Base-by-base conservation (phyloP, 2,888 invertebrate genomes). In the Diaprepes abbreviatus region DNA sequence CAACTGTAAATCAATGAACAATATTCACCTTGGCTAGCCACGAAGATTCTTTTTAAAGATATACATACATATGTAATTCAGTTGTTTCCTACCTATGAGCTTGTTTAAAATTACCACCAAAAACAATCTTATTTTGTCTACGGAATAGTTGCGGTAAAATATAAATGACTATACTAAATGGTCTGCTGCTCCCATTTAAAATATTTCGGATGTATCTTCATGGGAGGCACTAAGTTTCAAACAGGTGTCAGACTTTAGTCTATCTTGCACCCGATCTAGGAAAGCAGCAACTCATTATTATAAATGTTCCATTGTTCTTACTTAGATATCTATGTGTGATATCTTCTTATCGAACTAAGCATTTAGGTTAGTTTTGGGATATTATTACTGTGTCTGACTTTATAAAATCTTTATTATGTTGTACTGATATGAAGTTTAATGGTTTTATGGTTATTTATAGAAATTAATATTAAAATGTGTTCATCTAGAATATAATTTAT, bases 241-340 rank as follows among this genome's bases (percentile, higher is more conserved):
- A 60, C 70, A 66, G 70, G 66, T 65, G 66, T 66, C 70, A 63
- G 70, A 60, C 60, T 31, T 45, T 55, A 58, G 45, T 60, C 33
- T 71, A 71, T 71, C 71, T 50, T 66, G 57, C 59, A 58, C 67
- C 52, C 48, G 35, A 67, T 67, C 71, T 71, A 66, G 58, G 35
- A 71, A 71, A 67, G 40, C 57, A 33, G 45, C 67, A 64, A 71
- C 66, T 58, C 71, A 71, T 71, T 71, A 62, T 66, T 66, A 66
- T 66, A 71, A 71, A 71, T 66, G 67, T 67, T 71, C 67, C 57
- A 71, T 71, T 71, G 71, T 71, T 67, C 50, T 66, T 35, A 38
- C 24, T 71, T 50, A 38, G 43, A 63, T 66, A 62, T 64, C 70
- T 66, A 52, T 35, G 45, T 38, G 45, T 35, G 70, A 66, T 64